These are phyloP conservation scores for Myodes glareolus DNA, from an alignment of 2,113 vertebrate genomes.

Conservation along the genomic window DNA sequence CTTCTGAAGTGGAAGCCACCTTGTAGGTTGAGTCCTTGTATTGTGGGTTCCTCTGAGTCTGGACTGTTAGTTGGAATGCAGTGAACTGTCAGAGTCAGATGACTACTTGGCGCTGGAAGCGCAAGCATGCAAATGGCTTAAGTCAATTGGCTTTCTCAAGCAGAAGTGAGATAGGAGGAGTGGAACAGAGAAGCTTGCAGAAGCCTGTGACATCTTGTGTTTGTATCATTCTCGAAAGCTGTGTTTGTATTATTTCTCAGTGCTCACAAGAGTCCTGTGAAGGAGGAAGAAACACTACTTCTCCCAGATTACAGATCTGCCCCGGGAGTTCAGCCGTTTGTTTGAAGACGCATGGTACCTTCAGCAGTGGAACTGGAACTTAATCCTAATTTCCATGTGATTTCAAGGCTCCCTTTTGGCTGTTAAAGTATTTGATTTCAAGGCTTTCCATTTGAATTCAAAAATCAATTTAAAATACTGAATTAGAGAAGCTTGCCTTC, in stretches of 20 bases:
- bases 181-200: accelerated
- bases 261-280: not conserved
- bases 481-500: not conserved
- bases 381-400: not conserved
- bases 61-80: not conserved
- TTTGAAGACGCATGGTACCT: not conserved
- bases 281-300: not conserved
- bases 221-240: not conserved
- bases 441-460: not conserved
- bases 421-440: not conserved
- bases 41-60: not conserved
- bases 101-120: not conserved
- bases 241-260: not conserved
- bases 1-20: not conserved
- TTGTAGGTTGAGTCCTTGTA: not conserved
- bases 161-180: not conserved
- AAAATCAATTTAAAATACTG: conserved; percentile 36
- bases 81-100: not conserved
- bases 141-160: not conserved
- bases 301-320: not conserved
- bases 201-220: not conserved
- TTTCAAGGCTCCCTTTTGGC: not conserved
- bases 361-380: not conserved
- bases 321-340: not conserved
- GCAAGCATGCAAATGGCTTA: not conserved